These are phyloP conservation scores for Clytia hemisphaerica DNA, from an alignment of 30 jellyfish, hydroid and myxozoan species.

Conservation along the genomic window DNA sequence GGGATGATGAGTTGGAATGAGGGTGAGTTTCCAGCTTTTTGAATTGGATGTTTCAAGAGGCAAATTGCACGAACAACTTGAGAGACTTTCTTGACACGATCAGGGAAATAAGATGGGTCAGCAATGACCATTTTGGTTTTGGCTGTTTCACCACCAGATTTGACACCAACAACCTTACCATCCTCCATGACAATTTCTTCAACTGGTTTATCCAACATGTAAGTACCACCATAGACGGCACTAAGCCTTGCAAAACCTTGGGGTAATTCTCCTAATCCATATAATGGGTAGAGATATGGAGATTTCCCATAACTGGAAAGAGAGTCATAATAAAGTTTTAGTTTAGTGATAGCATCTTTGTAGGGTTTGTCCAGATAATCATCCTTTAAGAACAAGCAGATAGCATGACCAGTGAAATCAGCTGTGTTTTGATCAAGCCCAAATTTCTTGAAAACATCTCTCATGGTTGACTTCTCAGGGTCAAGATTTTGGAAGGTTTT, in stretches of 20 bases:
- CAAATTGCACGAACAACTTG: conserved; percentile 98
- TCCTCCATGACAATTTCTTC: conserved; percentile 81
- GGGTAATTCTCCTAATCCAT: conserved; percentile 99
- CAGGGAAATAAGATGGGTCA: conserved; percentile 93
- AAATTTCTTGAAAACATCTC: conserved; percentile 80
- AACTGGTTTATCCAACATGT: conserved; percentile 88
- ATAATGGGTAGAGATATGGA: conserved; percentile 93
- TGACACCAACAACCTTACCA: conserved; percentile 89
- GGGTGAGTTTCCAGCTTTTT: conserved; percentile 51
- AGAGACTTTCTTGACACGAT: conserved; percentile 78
- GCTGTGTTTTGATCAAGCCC: conserved; percentile 92
- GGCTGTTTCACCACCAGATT: conserved; percentile 74
- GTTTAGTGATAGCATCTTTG: conserved; percentile 54
- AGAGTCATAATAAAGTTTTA: conserved; percentile 69
- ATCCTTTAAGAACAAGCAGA: conserved; percentile 68
- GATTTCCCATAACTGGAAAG: conserved; percentile 81
- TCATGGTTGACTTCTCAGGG: conserved; percentile 75
- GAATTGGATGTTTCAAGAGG: conserved; percentile 88
- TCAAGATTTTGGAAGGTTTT: conserved; percentile 78
- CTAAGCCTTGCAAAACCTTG: conserved; percentile 98
- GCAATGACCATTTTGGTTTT: conserved; percentile 96
- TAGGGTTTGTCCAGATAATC: conserved; percentile 61
- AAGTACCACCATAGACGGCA: conserved; percentile 99
- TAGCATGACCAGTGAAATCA: conserved; percentile 97
- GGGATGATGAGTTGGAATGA: conserved; percentile 95